Percentiles rank a stretch among this genome's conserved stretches.
phyloP scores from a whole-genome alignment of 2,888 invertebrate species.

The Mechanitis mazaeus region DNA sequence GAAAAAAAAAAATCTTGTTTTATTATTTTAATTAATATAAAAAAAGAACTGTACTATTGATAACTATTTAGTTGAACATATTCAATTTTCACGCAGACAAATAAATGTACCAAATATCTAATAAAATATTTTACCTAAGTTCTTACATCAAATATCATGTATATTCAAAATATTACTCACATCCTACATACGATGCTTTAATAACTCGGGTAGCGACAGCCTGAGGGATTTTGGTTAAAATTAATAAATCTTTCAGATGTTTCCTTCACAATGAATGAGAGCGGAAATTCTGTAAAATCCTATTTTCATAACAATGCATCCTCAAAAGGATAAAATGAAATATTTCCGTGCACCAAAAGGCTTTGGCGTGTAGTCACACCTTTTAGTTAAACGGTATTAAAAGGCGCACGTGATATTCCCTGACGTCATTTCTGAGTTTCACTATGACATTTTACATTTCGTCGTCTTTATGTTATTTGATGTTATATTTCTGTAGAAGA shows the following conservation, averaged over 20 bases:
- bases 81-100: too few relatives aligned
- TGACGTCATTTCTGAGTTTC: too few relatives aligned
- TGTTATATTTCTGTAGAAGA: background rate
- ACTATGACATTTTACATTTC: background rate
- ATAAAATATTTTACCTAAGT: too few relatives aligned
- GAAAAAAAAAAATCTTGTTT: too few relatives aligned
- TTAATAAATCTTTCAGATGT: slow-evolving; percentile 58
- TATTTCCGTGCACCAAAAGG: slow-evolving; percentile 39
- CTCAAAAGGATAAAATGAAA: slow-evolving; percentile 48
- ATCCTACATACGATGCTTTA: slow-evolving; percentile 30
- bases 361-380: slow-evolving; percentile 21
- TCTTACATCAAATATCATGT: too few relatives aligned
- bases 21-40: too few relatives aligned
- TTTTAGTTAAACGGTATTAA: slow-evolving; percentile 16
- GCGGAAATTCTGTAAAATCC: slow-evolving; percentile 42
- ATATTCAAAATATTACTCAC: slow-evolving; percentile 30
- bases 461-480: slow-evolving; percentile 7
- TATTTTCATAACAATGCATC: slow-evolving; percentile 50
- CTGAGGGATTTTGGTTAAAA: slow-evolving; percentile 39
- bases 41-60: too few relatives aligned
- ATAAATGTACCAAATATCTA: too few relatives aligned
- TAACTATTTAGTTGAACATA: too few relatives aligned
- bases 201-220: slow-evolving; percentile 32
- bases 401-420: slow-evolving; percentile 24
- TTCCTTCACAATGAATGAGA: slow-evolving; percentile 36